Conservation (phyloP, 2,113 vertebrate species). For the Pomatorhinus ruficollis region DNA sequence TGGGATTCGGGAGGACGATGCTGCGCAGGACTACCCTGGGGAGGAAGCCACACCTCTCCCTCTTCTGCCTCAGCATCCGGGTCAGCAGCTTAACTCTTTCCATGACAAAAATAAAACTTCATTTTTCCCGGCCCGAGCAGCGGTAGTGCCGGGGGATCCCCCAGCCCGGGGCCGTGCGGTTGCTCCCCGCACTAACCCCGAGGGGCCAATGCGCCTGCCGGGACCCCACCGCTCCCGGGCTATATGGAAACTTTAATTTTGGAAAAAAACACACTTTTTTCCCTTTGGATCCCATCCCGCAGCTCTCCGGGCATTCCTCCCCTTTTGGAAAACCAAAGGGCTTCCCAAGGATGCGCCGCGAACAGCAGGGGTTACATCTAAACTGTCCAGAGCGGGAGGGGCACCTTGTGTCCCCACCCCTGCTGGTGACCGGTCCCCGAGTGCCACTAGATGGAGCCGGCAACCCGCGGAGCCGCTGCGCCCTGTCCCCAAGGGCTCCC, state of each 20-base stretch:
- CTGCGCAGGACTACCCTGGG: neutral
- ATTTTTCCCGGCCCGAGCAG: neutral
- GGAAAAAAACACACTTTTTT: rapidly evolving
- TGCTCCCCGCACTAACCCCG: neutral
- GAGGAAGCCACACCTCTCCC: constrained; percentile 56
- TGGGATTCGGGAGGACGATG: neutral
- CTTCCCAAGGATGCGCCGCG: neutral
- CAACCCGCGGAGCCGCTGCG: neutral
- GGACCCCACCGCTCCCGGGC: neutral
- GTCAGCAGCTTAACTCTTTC: constrained; percentile 34
- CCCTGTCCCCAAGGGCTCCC: neutral
- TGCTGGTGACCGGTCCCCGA: neutral
- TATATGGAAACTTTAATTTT: neutral
- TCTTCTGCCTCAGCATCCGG: constrained; percentile 53
- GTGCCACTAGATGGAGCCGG: constrained; percentile 58
- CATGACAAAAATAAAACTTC: neutral
- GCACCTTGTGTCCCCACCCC: neutral
- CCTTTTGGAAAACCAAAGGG: neutral
- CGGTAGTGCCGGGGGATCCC: neutral
- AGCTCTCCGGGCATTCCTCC: neutral
- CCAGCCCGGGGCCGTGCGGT: neutral
- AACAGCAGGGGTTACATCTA: neutral
- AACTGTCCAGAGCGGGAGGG: neutral
- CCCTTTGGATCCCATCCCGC: neutral
- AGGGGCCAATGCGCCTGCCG: neutral